A percentile compares a stretch with the other conserved stretches of the same genome.
phyloP scores from a whole-genome alignment of 1,140 invertebrate species.

The Solenopsis invicta region DNA sequence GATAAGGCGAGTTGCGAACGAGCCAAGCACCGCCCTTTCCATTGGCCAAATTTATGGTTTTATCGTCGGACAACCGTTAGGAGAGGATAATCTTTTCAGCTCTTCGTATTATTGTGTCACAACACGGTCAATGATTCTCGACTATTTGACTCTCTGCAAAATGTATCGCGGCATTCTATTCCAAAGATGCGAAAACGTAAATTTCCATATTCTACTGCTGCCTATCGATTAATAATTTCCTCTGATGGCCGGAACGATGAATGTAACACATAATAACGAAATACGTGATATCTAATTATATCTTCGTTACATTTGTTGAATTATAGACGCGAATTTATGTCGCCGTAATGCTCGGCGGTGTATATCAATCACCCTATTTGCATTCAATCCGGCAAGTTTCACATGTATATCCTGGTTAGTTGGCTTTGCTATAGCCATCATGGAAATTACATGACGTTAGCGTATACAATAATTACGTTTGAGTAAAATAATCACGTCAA shows the following conservation, averaged over 20 bases:
- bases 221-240: slow-evolving; percentile 55
- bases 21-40: slow-evolving; percentile 57
- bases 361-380: slow-evolving; percentile 62
- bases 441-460: slow-evolving; percentile 35
- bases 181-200: slow-evolving; percentile 17
- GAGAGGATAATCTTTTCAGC: slow-evolving; percentile 2
- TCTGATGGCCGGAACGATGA: slow-evolving; percentile 33
- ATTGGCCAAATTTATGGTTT: slow-evolving; percentile 53
- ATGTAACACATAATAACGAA: slow-evolving; percentile 47
- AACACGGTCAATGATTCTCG: slow-evolving; percentile 13
- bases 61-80: slow-evolving; percentile 1
- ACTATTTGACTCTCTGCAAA: background rate
- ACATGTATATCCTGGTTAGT: slow-evolving; percentile 25
- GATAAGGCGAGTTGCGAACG: slow-evolving; percentile 14
- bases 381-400: slow-evolving; percentile 52
- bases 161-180: background rate
- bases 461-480: slow-evolving; percentile 18
- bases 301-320: slow-evolving; percentile 55
- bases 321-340: slow-evolving; percentile 59
- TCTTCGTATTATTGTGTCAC: background rate
- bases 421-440: slow-evolving; percentile 37
- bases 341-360: slow-evolving; percentile 33
- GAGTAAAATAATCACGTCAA: slow-evolving; percentile 42
- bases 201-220: background rate
- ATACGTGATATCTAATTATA: slow-evolving; percentile 56